Evolutionary conservation across 2,113 vertebrate species (phyloP), one percentile per base, ranked within the genome.

Genomic region (Oreotrochilus melanogaster): DNA sequence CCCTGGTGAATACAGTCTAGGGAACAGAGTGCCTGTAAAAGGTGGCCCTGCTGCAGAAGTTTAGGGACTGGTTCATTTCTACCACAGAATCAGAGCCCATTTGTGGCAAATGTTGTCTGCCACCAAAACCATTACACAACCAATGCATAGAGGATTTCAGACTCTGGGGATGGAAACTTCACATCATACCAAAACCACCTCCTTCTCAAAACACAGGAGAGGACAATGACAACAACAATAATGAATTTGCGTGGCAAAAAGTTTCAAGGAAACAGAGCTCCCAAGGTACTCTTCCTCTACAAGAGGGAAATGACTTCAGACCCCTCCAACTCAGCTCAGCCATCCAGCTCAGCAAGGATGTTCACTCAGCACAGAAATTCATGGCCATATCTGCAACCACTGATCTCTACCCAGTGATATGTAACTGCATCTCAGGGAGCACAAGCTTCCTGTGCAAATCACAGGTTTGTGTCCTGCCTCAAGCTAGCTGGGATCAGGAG

Each of bases 401-500:
- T 0, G 30, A 45, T 33, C 73, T 30, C 35, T 33, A 33, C 65
- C 86, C 74, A n/a, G 25, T 3, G 28, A 47, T 33, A 22, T 1
- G 33, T 8, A 72, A 30, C 54, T 37, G 58, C 51, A 10, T 17
- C 56, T 24, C 24, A 0, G 51, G 62, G 48, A 35, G 62, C 57
- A 11, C 69, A 28, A 74, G 10, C 53, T 74, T 72, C 79, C 92
- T 6, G 27, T 0, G 64, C 10, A 5, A 6, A 17, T 13, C 50
- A 8, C 61, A 22, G 54, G 13, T 10, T 12, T 50, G 1, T 2
- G 10, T n/a, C 18, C 78, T 27, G 31, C 42, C 47, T 35, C 42
- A 1, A 8, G 56, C 51, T 1, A 0, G 11, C 33, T 2, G 4
- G 7, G 0, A 9, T 0, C 6, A 18, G 47, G 43, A 50, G 39